Evolutionary conservation across 2,888 invertebrate species (phyloP), one percentile per base, ranked within the genome.

Genomic region (Tenodera sinensis): DNA sequence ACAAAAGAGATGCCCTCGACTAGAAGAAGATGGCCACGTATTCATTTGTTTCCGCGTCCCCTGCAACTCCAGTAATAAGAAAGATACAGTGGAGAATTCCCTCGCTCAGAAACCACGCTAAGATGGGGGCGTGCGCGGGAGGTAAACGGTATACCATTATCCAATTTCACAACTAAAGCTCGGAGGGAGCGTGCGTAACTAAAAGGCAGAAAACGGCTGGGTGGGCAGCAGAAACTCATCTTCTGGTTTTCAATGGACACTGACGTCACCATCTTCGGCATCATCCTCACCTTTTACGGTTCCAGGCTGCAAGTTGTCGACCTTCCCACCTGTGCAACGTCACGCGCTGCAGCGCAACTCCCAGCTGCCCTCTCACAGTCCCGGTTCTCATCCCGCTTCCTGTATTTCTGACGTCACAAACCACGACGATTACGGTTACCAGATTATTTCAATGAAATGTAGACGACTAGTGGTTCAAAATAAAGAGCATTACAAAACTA

Each of bases 251-350:
- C 54, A 71, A 71, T 71, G 54, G 54, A 6, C 20, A 71, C 54
- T 85, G 85, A 85, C 85, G 85, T 85, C 85, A 85, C n/a, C 25
- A 42, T 28, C 47, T 28, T 54, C 28, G 28, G 42, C 42, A 42
- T 71, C 28, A 28, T 86, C 30, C 81, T 86, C 28, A 81, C 86
- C 86, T 86, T 86, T 86, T 86, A 86, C 54, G 86, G 86, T 86
- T 71, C 86, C 81, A 71, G 9, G 86, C 14, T n/a, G 25, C 27
- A 71, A 86, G 86, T 28, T 86, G 86, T 28, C 42, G 86, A 86
- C 86, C 86, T 86, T 81, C 86, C 54, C 28, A 27, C 25, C 71
- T n/a, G 12, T 4, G 81, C 54, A 28, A 86, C 71, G 86, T 71
- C 71, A 54, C 20, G 54, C 54, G 20, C 4, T 25, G 25, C 54